Base-by-base conservation (phyloP, 2,113 vertebrate species). In the Thalassoma bifasciatum region DNA sequence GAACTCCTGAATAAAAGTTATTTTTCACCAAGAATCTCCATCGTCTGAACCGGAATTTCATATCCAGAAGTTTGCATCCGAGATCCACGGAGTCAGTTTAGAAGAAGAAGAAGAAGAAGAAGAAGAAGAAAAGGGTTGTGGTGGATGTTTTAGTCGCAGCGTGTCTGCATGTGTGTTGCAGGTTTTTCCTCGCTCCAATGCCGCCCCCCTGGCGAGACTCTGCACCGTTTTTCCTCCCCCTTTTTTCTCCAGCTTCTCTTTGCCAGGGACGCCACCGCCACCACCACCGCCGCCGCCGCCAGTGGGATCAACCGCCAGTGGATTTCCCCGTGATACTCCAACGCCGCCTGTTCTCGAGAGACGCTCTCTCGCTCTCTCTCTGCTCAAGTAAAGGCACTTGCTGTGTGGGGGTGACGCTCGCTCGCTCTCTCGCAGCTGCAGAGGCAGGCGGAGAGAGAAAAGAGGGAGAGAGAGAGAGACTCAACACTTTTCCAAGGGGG, bases 351-450 rank as follows among this genome's bases (percentile, higher is more conserved):
- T 66, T 69, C 75, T 86, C 64, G 24, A 82, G 61, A 72, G 66
- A 76, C 63, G 72, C 81, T 81, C 72, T 72, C 72, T 60, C 21
- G 21, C 30, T 4, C 30, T 30, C 30, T 30, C 30, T 73, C 82
- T 86, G 84, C 81, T 86, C 42, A 82, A 89, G 88, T 90, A 84
- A 90, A 90, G 78, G 89, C 91, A 89, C 90, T 90, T 88, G 89
- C 89, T 90, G 85, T 91, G 84, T 89, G 85, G 86, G 87, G 85
- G 88, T 90, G 88, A 89, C 66, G 83, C 81, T 86, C 73, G 77
- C n/a, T n/a, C n/a, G n/a, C n/a, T n/a, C n/a, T n/a, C n/a, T n/a
- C 88, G 87, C 92, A 92, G 92, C 89, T 92, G 91, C 91, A 92
- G 88, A 89, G 86, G 68, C 66, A 79, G 65, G 56, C 58, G n/a